These are phyloP conservation scores for Drosophila silvestris DNA, from an alignment of 2,888 invertebrate genomes.

Conservation along the genomic window DNA sequence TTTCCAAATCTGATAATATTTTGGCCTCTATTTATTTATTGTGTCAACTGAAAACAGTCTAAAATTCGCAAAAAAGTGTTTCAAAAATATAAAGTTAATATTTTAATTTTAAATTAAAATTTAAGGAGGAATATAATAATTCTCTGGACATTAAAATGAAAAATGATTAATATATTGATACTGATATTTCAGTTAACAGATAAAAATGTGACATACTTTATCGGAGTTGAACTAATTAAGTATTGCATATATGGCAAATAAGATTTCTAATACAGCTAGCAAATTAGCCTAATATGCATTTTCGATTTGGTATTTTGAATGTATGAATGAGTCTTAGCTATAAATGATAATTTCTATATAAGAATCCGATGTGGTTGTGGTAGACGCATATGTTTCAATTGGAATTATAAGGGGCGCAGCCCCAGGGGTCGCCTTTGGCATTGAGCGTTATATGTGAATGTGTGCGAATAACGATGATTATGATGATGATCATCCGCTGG, in stretches of 20 bases:
- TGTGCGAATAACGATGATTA: conserved; percentile 10
- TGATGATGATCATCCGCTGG: conserved; percentile 28
- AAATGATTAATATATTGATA: background rate
- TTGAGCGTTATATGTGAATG: conserved; percentile 36
- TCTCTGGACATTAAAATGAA: too few relatives aligned
- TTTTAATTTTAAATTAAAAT: too few relatives aligned
- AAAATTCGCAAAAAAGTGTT: background rate
- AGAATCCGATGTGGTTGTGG: conserved; percentile 14
- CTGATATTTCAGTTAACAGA: background rate
- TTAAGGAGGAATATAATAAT: too few relatives aligned
- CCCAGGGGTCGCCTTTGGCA: conserved; percentile 28
- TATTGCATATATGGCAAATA: background rate
- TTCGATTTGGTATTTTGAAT: background rate
- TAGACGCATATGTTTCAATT: conserved; percentile 22
- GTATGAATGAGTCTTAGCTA: conserved; percentile 13
- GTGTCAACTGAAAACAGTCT: too few relatives aligned
- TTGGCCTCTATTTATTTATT: background rate
- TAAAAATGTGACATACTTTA: background rate
- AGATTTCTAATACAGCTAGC: background rate
- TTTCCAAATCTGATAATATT: background rate
- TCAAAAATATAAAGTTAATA: too few relatives aligned
- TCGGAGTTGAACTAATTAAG: background rate
- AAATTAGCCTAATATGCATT: background rate
- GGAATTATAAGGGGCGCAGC: conserved; percentile 23
- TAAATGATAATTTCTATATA: conserved; percentile 21